Evolutionary conservation across 1,140 invertebrate species (phyloP), one percentile per base, ranked within the genome.

Genomic region (Argopecten irradians): DNA sequence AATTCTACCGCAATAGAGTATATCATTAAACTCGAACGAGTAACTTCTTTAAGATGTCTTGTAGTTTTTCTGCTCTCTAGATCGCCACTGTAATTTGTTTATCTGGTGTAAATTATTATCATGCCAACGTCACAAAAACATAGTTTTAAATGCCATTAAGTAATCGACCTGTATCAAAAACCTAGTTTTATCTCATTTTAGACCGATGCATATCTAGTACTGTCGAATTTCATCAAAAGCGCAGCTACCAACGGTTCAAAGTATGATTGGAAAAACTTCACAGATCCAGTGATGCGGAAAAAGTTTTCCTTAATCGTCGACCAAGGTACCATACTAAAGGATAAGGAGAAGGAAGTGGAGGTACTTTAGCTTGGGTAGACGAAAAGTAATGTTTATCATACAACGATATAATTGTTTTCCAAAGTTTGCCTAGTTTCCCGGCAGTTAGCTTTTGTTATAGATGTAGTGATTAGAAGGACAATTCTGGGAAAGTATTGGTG

Each of bases 291-390:
- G 9, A 96, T 97, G 0, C 97, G 97, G 93, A 95, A 98, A 89
- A 97, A 98, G 93, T 95, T 99, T 11, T 96, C 97, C 92, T 96
- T 97, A 87, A 96, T 98, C 35, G 97, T 97, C 16, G 97, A 97
- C 83, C 97, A 98, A 0, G 98, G 98, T 0, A 96, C 96, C 0
- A 97, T 97, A 0, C 95, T 98, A 36, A 88, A 89, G 39, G 89
- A 94, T 41, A 28, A 89, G 35, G 85, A 34, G 0, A 89, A 93
- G 82, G 86, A 90, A 3, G 55, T 71, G 36, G 89, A 92, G 90
- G 93, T 93, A 91, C 83, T 97, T 98, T 0, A 98, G 98, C 0
- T 96, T 96, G 0, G 95, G 97, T 22, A 55, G 36, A 0, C 97
- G 97, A 0, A 95, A 98, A 36, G 34, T 71, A 39, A 88, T 91